Evolutionary conservation across 2,888 invertebrate species (phyloP).

Genomic region (Hirtodrosophila duncani): DNA sequence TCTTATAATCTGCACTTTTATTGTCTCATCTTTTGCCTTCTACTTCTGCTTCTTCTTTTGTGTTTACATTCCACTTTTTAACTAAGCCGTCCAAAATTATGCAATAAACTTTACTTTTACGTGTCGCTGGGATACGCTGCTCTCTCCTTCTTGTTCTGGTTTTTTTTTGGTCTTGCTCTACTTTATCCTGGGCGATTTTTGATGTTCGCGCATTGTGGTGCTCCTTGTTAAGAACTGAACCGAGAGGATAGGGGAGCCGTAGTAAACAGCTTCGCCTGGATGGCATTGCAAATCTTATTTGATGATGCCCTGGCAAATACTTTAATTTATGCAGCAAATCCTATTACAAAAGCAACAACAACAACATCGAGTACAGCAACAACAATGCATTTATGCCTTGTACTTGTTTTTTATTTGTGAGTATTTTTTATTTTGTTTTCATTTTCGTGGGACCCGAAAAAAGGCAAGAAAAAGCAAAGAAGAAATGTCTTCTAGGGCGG

Average conservation of each 20-base stretch:
- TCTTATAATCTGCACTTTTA: conserved; percentile 66
- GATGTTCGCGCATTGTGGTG: conserved; percentile 68
- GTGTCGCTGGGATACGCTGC: conserved; percentile 49
- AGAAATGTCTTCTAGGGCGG: conserved; percentile 22
- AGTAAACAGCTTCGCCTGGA: neutral
- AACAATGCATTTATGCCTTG: conserved; percentile 40
- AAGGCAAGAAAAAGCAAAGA: conserved; percentile 17
- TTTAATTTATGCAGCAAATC: conserved; percentile 73
- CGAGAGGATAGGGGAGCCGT: neutral
- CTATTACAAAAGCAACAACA: conserved; percentile 61
- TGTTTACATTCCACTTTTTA: conserved; percentile 70
- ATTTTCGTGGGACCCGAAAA: conserved; percentile 42
- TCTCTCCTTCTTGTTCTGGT: neutral
- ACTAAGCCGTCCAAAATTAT: conserved; percentile 69
- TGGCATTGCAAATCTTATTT: conserved; percentile 65
- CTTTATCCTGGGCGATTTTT: conserved; percentile 62
- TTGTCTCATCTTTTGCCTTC: conserved; percentile 43
- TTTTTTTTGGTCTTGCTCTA: conserved; percentile 17
- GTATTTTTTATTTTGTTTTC: conserved; percentile 55
- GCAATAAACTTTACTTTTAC: conserved; percentile 71
- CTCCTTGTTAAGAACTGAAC: conserved; percentile 34
- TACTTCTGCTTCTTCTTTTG: conserved; percentile 18
- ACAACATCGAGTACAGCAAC: conserved; percentile 26
- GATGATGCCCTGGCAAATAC: conserved; percentile 70
- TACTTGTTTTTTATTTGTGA: neutral